Base-by-base conservation (phyloP, 92 coral and sea anemone species). In the Umimayanthus kanabou region DNA sequence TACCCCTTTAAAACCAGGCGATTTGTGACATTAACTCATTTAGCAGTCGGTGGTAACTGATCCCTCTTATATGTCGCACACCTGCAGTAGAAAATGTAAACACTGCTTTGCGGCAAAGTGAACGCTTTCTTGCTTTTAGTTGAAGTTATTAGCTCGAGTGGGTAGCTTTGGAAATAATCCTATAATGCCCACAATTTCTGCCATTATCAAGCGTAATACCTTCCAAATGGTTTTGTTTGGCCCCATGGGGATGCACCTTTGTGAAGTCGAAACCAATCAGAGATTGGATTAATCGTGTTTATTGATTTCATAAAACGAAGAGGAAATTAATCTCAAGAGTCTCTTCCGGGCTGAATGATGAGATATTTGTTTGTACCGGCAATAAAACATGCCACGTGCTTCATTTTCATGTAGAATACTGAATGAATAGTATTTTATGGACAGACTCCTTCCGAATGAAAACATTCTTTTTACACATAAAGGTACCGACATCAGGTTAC, bases 241-340 rank as follows among this genome's bases (percentile, higher is more conserved):
- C 61, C 87, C 33, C 87, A 71, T 33, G 78, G 25, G 57, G 64
- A 45, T 72, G 49, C 77, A 43, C 66, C 42, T 64, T 45, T 69
- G 42, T 83, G 25, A 72, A 16, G 22, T 22, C 40, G 42, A 71
- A 82, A 26, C 77, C 78, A 83, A 43, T 69, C 78, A 65, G 42
- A 15, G 45, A 70, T 69, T 47, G 26, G 78, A 43, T 25, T 69
- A 73, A 69, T 15, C 55, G 23, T 83, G 87, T 83, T 83, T 69
- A 70, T 70, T 71, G 64, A 47, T 69, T 70, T 83, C 67, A 83
- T 28, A 70, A 70, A 47, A 69, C 77, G 43, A 71, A 39, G 74
- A 83, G 87, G 87, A 83, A 70, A 83, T 83, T 83, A 83, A 70
- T 83, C 71, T 71, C 77, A 50, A 83, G 87, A 43, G 42, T 69